Percentiles rank a stretch among this genome's conserved stretches.
These are phyloP conservation scores for Pocota personata DNA, from an alignment of 2,888 invertebrate genomes.

Conservation along the genomic window DNA sequence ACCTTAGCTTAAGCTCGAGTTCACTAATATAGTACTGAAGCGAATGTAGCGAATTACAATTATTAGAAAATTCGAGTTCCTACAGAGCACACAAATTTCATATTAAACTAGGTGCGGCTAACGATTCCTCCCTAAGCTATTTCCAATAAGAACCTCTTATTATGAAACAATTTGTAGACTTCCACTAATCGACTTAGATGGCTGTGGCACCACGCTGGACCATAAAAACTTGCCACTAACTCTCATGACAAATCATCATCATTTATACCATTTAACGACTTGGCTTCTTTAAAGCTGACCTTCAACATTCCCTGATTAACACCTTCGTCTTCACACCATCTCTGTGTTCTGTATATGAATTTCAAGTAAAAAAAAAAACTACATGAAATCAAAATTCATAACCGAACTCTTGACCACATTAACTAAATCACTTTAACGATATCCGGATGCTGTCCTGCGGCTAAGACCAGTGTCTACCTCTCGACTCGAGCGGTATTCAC, in stretches of 20 bases:
- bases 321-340: slow-evolving; percentile 40
- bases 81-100: neutral
- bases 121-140: neutral
- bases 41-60: too few relatives aligned
- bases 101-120: neutral
- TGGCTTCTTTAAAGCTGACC: slow-evolving; percentile 47
- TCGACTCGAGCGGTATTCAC: neutral
- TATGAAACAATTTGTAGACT: slow-evolving; percentile 26
- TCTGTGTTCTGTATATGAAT: neutral
- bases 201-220: slow-evolving; percentile 9
- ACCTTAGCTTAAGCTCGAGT: too few relatives aligned
- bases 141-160: slow-evolving; percentile 12
- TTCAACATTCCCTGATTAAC: slow-evolving; percentile 49
- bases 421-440: slow-evolving; percentile 69
- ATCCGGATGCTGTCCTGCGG: slow-evolving; percentile 66
- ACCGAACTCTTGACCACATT: slow-evolving; percentile 67
- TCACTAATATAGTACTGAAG: too few relatives aligned
- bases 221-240: slow-evolving; percentile 28
- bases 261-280: slow-evolving; percentile 60
- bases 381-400: slow-evolving; percentile 52
- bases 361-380: neutral
- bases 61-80: too few relatives aligned
- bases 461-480: slow-evolving; percentile 29
- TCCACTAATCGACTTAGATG: slow-evolving; percentile 12
- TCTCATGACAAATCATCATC: slow-evolving; percentile 57